Percentiles rank a stretch among this genome's conserved stretches.
Evolutionary conservation across 35 echinoderm and acorn worm genomes (phyloP).

Genomic region (Hemicentrotus pulcherrimus): DNA sequence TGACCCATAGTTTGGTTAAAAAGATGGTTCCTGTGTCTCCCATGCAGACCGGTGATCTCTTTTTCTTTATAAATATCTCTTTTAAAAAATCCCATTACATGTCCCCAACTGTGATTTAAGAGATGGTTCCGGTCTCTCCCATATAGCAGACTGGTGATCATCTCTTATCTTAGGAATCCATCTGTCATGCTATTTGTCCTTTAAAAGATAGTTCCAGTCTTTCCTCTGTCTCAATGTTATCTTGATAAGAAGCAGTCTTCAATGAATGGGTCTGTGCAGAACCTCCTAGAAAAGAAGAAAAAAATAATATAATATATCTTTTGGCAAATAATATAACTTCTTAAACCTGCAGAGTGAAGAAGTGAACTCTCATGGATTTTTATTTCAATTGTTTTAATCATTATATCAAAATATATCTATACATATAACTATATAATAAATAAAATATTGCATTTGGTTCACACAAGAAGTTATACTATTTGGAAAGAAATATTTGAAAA

Average conservation of each 20-base stretch:
- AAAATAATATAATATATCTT: too few relatives aligned
- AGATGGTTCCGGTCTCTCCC: not conserved
- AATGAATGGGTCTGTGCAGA: not conserved
- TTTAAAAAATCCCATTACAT: not conserved
- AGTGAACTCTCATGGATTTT: too few relatives aligned
- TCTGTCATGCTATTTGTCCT: not conserved
- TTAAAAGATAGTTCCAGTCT: not conserved
- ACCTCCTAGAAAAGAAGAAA: not conserved
- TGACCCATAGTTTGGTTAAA: not conserved
- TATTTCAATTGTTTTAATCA: too few relatives aligned
- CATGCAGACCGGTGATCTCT: not conserved
- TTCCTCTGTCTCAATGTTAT: not conserved
- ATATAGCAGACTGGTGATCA: not conserved
- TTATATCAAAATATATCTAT: too few relatives aligned
- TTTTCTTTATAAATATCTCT: too few relatives aligned
- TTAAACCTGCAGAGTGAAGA: too few relatives aligned
- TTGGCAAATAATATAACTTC: too few relatives aligned
- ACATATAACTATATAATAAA: too few relatives aligned
- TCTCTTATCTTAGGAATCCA: not conserved
- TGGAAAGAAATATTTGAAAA: too few relatives aligned
- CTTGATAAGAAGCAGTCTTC: not conserved
- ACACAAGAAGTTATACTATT: too few relatives aligned
- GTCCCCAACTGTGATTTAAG: not conserved
- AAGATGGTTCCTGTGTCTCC: not conserved
- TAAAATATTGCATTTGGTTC: too few relatives aligned